phyloP scores from a whole-genome alignment of 2,888 invertebrate species.

The Anarsia innoxiella region DNA sequence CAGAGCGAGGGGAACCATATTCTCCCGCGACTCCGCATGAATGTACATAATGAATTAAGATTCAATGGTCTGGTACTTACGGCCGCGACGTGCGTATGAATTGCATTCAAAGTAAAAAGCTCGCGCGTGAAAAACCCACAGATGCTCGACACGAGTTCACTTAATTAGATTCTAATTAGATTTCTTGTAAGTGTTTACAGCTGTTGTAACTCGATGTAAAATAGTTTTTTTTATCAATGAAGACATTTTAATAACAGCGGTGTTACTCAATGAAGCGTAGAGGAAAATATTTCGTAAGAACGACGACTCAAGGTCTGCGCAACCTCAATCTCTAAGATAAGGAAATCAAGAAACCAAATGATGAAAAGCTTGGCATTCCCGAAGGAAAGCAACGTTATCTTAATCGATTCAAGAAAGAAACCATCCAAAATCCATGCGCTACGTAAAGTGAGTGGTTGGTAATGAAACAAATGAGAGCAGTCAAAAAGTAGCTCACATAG shows the following conservation, averaged over 20 bases:
- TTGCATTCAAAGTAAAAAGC: constrained; percentile 44
- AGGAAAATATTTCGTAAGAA: constrained; percentile 49
- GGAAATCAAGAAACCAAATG: constrained; percentile 39
- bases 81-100: constrained; percentile 48
- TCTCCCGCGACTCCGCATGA: constrained; percentile 69
- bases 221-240: too few relatives aligned
- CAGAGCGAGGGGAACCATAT: constrained; percentile 71
- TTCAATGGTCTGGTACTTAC: constrained; percentile 55
- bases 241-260: not conserved
- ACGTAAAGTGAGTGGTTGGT: constrained; percentile 32
- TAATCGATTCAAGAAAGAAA: constrained; percentile 51
- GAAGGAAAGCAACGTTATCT: constrained; percentile 36
- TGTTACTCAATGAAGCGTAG: constrained; percentile 33
- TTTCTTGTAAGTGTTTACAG: constrained; percentile 10
- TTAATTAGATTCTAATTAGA: constrained; percentile 33
- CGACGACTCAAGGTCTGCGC: constrained; percentile 43
- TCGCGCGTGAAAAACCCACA: constrained; percentile 20
- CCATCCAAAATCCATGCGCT: constrained; percentile 40
- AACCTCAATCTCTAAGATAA: constrained; percentile 41
- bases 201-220: too few relatives aligned
- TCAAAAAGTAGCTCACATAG: constrained; percentile 28
- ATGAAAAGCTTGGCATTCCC: constrained; percentile 30
- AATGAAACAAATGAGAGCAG: constrained; percentile 38
- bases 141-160: constrained; percentile 12
- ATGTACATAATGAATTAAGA: constrained; percentile 73